Percentiles rank a stretch among this genome's conserved stretches.
Conservation (phyloP, 2,888 invertebrate genomes). For the Heliconius charithonia region DNA sequence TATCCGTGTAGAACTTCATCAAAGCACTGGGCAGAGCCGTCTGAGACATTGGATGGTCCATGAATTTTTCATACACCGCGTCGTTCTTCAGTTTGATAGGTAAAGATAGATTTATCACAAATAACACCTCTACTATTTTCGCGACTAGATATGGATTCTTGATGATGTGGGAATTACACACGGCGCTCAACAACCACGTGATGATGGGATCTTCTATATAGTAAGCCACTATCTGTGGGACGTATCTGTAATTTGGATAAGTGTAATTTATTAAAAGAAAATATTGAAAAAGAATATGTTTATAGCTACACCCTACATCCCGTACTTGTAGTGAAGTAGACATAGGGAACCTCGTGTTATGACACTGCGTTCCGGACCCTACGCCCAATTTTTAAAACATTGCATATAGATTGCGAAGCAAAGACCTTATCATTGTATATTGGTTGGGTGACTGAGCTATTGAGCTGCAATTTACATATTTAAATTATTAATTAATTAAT, state of each 20-base stretch:
- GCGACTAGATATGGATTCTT: slow-evolving; percentile 98
- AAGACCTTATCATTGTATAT: too few species aligned
- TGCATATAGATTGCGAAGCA: too few species aligned
- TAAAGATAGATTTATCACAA: slow-evolving; percentile 89
- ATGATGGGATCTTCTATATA: slow-evolving; percentile 92
- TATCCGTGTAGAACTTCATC: slow-evolving; percentile 99
- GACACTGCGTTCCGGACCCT: neutral
- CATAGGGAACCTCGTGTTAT: neutral
- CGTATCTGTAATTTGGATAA: slow-evolving; percentile 84
- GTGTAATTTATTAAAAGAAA: neutral
- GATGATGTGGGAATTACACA: slow-evolving; percentile 95
- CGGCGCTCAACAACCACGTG: slow-evolving; percentile 93
- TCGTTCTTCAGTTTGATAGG: slow-evolving; percentile 75
- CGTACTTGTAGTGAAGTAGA: neutral
- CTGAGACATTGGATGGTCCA: slow-evolving; percentile 91
- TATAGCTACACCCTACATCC: neutral
- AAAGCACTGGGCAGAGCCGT: slow-evolving; percentile 93
- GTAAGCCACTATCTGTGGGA: slow-evolving; percentile 89
- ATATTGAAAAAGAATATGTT: neutral
- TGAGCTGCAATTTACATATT: too few species aligned
- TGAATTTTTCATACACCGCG: slow-evolving; percentile 88
- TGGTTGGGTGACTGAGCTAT: too few species aligned
- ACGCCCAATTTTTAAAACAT: too few species aligned
- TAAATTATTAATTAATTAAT: too few species aligned
- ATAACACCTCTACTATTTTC: slow-evolving; percentile 96